phyloP scores from a whole-genome alignment of 2,888 invertebrate genomes.

The Peribatodes rhomboidaria region DNA sequence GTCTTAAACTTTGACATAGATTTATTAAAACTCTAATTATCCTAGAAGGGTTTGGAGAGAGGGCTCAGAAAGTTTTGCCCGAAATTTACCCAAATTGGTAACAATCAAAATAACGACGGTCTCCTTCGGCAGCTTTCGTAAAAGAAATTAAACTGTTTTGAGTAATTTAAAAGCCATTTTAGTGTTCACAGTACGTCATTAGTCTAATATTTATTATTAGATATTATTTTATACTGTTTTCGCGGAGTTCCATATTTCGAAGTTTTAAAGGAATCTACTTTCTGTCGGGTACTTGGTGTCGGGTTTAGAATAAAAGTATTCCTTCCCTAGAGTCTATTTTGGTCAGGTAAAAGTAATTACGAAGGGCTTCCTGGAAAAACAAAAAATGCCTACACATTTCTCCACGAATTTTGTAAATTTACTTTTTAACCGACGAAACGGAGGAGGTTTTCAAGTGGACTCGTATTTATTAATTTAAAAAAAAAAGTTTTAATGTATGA shows the following conservation, averaged over 20 bases:
- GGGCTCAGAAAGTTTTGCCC: constrained; percentile 1
- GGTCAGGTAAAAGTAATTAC: neutral
- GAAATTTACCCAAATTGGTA: constrained; percentile 7
- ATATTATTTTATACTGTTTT: too few species aligned
- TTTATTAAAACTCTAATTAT: constrained; percentile 25
- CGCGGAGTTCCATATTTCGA: neutral
- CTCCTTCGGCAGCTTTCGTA: neutral
- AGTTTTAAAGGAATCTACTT: neutral
- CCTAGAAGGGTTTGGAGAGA: constrained; percentile 1
- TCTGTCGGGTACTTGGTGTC: neutral
- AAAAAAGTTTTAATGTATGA: too few species aligned
- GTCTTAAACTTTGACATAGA: constrained; percentile 24
- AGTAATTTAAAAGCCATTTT: too few species aligned
- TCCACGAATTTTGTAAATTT: neutral
- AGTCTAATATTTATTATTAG: too few species aligned
- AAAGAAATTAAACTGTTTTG: neutral
- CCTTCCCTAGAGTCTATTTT: neutral
- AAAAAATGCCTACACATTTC: neutral
- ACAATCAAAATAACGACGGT: constrained; percentile 8
- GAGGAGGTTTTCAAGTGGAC: too few species aligned
- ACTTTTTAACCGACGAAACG: too few species aligned
- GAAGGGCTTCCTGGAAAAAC: neutral
- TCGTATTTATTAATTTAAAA: too few species aligned
- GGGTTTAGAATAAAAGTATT: neutral
- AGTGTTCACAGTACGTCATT: too few species aligned